Base-by-base conservation (phyloP, 2,113 vertebrate genomes). In the Psephotus haematonotus region DNA sequence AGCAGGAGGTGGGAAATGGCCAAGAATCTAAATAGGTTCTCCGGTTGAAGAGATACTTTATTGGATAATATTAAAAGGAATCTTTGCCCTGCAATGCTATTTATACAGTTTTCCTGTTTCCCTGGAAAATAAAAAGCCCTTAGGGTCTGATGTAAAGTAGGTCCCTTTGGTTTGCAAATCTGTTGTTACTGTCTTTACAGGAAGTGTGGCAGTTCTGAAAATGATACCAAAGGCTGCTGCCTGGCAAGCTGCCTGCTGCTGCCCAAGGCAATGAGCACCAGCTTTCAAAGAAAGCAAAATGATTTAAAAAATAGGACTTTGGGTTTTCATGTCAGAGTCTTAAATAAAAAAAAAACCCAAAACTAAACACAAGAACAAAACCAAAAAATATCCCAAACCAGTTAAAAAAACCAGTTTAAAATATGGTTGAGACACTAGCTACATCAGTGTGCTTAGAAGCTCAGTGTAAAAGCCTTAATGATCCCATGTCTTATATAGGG, bases 91-190 rank as follows among this genome's bases (percentile, higher is more conserved):
- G 43, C 41, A 78, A 91, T 95, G 95, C 47, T 68, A 41, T 68
- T 52, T 70, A n/a, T 82, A 81, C 8, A 24, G 11, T 59, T 95
- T 96, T 92, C 85, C 81, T 68, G 43, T 74, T 89, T 95, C 64
- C 53, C 52, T 55, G 18, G 20, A 89, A 53, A 93, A 82, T 37
- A 80, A n/a, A 94, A 96, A 90, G 17, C 25, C 13, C 47, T 84
- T 93, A 37, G 69, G 41, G 62, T 89, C 87, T 95, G 62, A 69
- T 78, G n/a, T 65, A 25, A 86, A 82, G 23, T 18, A 12, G 41
- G 37, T 92, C n/a, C 15, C 57, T 95, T 92, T 93, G 72, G 69
- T 91, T 87, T 90, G n/a, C 71, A 76, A 92, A 94, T 92, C 89
- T 89, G 49, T 94, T 94, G 67, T 94, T 80, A 67, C 22, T 85